Evolutionary conservation across 2,888 invertebrate genomes (phyloP), one percentile per base, ranked within the genome.

Genomic region (Chalcosyrphus nemorum): DNA sequence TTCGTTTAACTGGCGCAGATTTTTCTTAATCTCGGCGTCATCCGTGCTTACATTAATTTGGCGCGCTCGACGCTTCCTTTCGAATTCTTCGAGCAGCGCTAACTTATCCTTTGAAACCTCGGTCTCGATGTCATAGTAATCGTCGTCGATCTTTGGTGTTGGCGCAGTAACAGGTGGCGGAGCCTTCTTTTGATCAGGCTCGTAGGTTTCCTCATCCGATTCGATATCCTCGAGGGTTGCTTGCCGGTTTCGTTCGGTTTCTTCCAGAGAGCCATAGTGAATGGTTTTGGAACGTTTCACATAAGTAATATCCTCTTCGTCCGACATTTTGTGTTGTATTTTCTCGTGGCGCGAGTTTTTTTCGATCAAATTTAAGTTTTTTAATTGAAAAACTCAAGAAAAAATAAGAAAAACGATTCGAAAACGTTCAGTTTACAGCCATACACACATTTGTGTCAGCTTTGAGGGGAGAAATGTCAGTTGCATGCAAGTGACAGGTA

Each of bases 1-100:
- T 92, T 99, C 98, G 2, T 97, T 97, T 0, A 99, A 92, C 89
- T 98, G 97, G 6, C 99, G 92, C 1, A 99, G 93, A 92, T 97
- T 97, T 87, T 88, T 94, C 90, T 96, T 97, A 1, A 99, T 99
- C 93, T 99, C 99, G 9, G 95, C 94, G 92, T 99, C 99, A 92
- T 99, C 99, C 0, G 99, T 99, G 0, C 99, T 98, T 0, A 99
- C 98, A 88, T 98, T 98, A 56, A 99, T 96, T 89, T 97, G 97
- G 5, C 99, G 93, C 0, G 97, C 99, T 90, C 98, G 96, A 88
- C 97, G 95, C 86, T 98, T 93, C 35, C 98, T 93, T 91, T 99
- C 99, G 91, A 99, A 99, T 92, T 99, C 99, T 89, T 99, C 99
- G 1, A 99, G 92, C 5, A 98, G 91, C 0, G 97, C 97, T 88